These are phyloP conservation scores for Tympanoctomys barrerae DNA, from an alignment of 2,797 vertebrate genomes.

Conservation along the genomic window DNA sequence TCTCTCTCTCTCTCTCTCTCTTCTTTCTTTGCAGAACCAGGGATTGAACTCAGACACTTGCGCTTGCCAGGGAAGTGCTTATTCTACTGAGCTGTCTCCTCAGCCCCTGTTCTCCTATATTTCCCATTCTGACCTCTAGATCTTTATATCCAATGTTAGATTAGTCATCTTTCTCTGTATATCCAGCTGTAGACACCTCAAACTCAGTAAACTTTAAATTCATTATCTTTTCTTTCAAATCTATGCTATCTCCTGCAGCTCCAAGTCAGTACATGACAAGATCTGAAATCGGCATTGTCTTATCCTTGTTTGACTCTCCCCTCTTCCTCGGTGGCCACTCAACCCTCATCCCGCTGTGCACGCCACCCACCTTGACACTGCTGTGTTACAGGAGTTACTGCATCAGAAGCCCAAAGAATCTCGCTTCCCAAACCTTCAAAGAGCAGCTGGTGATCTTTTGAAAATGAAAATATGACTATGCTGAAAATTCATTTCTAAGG, in stretches of 20 bases:
- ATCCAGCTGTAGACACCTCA: neutral
- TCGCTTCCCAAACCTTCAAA: neutral
- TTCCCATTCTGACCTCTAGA: slow-evolving; percentile 2
- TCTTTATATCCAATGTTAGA: neutral
- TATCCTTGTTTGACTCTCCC: neutral
- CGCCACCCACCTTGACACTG: neutral
- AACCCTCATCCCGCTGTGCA: neutral
- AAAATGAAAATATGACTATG: slow-evolving; percentile 4
- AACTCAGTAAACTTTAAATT: slow-evolving; percentile 8
- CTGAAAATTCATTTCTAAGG: slow-evolving; percentile 24
- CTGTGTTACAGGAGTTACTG: neutral
- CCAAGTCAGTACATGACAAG: neutral
- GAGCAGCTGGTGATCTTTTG: neutral
- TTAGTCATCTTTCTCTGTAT: neutral
- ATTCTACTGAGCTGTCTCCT: too few species aligned
- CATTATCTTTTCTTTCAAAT: neutral
- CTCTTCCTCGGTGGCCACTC: neutral
- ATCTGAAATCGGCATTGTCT: neutral
- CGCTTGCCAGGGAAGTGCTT: too few species aligned
- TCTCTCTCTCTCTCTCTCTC: too few species aligned
- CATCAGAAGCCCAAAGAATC: neutral
- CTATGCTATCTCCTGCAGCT: neutral
- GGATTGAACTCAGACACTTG: too few species aligned
- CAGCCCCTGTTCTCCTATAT: neutral
- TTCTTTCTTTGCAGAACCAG: too few species aligned